Conservation (phyloP, 2,113 vertebrate genomes). For the Mola mola region DNA sequence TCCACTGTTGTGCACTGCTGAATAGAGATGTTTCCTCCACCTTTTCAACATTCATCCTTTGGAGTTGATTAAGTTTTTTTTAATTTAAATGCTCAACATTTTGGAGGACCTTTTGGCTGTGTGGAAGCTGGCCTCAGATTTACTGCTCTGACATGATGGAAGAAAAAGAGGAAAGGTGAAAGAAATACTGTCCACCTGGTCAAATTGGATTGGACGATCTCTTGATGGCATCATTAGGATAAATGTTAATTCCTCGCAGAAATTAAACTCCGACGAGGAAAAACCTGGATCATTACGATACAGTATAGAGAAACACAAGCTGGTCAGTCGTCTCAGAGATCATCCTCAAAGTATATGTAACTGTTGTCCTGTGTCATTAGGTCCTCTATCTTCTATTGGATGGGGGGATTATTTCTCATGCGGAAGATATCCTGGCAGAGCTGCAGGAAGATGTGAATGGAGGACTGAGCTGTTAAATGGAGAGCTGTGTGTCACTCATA, state of each 20-base stretch:
- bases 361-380: constrained; percentile 38
- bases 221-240: too few species aligned
- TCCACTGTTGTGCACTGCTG: too few species aligned
- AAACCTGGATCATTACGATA: neutral
- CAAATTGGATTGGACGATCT: too few species aligned
- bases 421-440: constrained; percentile 48
- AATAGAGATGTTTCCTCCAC: too few species aligned
- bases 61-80: too few species aligned
- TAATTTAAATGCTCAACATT: too few species aligned
- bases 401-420: constrained; percentile 28
- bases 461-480: constrained; percentile 42
- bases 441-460: constrained; percentile 49
- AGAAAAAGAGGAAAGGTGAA: too few species aligned
- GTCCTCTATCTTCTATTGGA: constrained; percentile 34
- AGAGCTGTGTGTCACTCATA: constrained; percentile 59
- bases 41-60: too few species aligned
- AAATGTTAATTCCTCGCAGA: too few species aligned
- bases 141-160: neutral
- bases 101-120: too few species aligned
- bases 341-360: constrained; percentile 19
- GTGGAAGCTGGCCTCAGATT: neutral
- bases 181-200: neutral
- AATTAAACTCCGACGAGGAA: neutral
- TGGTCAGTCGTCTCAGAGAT: constrained; percentile 9
- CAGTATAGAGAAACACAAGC: constrained; percentile 1